A percentile compares a stretch with the other conserved stretches of the same genome.
Conservation (phyloP, 2,888 invertebrate genomes). For the Troides aeacus region DNA sequence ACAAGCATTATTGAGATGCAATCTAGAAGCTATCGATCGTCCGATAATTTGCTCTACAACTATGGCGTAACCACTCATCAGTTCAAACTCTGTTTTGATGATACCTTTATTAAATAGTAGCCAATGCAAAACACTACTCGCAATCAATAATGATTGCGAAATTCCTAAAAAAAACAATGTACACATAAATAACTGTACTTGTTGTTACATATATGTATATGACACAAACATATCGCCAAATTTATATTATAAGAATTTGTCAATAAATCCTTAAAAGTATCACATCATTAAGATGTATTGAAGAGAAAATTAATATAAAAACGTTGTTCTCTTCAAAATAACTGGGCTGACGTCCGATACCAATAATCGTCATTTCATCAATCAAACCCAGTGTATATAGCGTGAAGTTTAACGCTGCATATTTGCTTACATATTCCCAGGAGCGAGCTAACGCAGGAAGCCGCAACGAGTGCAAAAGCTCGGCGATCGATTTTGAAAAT, state of each 20-base stretch:
- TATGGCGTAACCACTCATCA: conserved; percentile 72
- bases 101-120: conserved; percentile 78
- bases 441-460: conserved; percentile 68
- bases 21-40: conserved; percentile 75
- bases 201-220: neutral
- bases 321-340: conserved; percentile 1
- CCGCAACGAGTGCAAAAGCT: conserved; percentile 70
- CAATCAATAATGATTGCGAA: conserved; percentile 1
- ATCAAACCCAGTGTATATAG: conserved; percentile 32
- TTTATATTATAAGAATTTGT: neutral
- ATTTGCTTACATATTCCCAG: conserved; percentile 55
- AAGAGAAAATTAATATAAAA: neutral
- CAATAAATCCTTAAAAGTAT: neutral
- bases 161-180: neutral
- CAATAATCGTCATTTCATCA: conserved; percentile 7
- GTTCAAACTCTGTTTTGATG: conserved; percentile 62
- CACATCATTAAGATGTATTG: neutral
- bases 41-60: conserved; percentile 73
- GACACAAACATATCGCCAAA: neutral
- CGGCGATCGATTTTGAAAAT: conserved; percentile 78
- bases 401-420: conserved; percentile 39
- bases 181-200: neutral
- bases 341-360: neutral
- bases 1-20: conserved; percentile 76
- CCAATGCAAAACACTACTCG: conserved; percentile 36